Conservation (phyloP, 2,797 vertebrate genomes). For the Cheirogaleus major region DNA sequence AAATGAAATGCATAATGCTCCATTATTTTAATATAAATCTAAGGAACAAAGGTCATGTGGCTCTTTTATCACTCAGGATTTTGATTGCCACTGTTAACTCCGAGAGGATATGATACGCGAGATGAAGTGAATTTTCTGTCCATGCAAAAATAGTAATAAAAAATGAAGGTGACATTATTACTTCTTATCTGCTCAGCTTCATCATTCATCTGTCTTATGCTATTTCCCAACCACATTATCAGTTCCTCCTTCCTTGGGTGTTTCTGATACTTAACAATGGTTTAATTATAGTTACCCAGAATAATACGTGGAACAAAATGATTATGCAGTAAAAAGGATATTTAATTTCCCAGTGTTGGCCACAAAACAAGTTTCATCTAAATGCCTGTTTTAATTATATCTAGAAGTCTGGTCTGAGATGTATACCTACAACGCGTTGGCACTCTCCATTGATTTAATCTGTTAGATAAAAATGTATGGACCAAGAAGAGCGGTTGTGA, state of each 20-base stretch:
- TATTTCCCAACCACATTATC: conserved; percentile 69
- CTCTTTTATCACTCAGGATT: conserved; percentile 48
- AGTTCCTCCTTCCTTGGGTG: conserved; percentile 27
- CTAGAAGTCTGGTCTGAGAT: not conserved
- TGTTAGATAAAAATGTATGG: not conserved
- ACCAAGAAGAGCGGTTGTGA: not conserved
- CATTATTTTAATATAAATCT: conserved; percentile 71
- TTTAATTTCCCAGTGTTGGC: conserved; percentile 62
- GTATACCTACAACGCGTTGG: not conserved
- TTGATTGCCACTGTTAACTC: conserved; percentile 60
- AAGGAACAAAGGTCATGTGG: conserved; percentile 52
- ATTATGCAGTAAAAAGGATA: conserved; percentile 49
- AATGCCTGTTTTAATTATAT: conserved; percentile 47
- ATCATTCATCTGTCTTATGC: conserved; percentile 78
- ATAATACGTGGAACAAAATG: conserved; percentile 47
- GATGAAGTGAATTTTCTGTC: conserved; percentile 69
- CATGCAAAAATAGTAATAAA: conserved; percentile 66
- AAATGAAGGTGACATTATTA: conserved; percentile 75
- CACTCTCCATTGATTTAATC: not conserved
- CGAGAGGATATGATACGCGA: conserved; percentile 69
- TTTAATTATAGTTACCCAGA: conserved; percentile 79
- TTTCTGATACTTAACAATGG: conserved; percentile 72
- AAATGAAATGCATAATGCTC: not conserved
- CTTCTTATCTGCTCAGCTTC: conserved; percentile 79
- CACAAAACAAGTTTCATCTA: conserved; percentile 55